Evolutionary conservation across 2,797 vertebrate species (phyloP), one percentile per base, ranked within the genome.

Genomic region (Coregonus sp.): DNA sequence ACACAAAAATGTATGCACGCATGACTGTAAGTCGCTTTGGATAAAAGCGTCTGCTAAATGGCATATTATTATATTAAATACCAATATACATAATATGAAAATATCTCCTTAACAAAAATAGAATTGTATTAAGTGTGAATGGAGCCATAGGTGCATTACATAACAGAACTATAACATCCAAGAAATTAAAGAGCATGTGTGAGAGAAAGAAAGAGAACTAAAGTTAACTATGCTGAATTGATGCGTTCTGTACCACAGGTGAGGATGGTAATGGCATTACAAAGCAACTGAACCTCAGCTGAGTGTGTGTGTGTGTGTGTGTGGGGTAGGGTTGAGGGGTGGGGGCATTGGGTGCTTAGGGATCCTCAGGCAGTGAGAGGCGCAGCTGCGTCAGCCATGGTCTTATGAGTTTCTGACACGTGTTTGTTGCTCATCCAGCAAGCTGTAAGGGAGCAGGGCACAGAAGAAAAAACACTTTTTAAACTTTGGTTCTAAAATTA

Each of bases 321-420:
- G 5, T 67, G 9, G 11, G 65, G 33, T 16, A 18, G 70, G 70
- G 69, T 14, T 66, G 31, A 20, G 31, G 6, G 50, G 51, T 3
- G 16, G 7, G 72, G 15, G 3, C 51, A 16, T 31, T n/a, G 51
- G 16, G 31, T 3, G 11, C 52, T 31, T 14, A 31, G 71, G 33
- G 29, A n/a, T 18, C 71, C 68, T 47, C 16, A 20, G 51, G 71
- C 71, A 73, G 52, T 11, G 54, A 40, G 54, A 73, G 72, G 31
- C 6, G 4, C 72, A 72, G 70, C 70, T 72, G 70, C 29, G 70
- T 72, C 51, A 31, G n/a, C 4, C 1, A 4, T 4, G 50, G 40
- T 54, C 25, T 14, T 70, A 52, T 54, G 20, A 6, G 4, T 31
- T 14, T 25, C 70, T 52, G 70, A 71, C 70, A 31, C 47, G 70